Evolutionary conservation across 2,888 invertebrate species (phyloP), one percentile per base, ranked within the genome.

Genomic region (Hirtodrosophila duncani): DNA sequence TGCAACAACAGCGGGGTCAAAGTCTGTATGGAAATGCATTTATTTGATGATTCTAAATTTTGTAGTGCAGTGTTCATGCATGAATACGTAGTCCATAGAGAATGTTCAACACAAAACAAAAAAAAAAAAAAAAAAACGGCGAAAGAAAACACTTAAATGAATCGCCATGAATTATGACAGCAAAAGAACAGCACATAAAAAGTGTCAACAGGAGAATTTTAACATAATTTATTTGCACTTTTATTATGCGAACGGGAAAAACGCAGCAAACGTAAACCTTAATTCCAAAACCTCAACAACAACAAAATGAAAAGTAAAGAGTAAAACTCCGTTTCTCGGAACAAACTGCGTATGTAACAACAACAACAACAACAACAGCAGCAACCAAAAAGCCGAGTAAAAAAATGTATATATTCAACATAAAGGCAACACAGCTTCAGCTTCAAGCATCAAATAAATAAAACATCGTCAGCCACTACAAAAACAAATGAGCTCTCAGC

Each of bases 191-290:
- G 45, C 13, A 16, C 34, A 44, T 21, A 41, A 46, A 52, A 43
- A 45, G 29, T 63, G 59, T 55, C 65, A 55, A 59, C 63, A 29
- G 62, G 58, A 44, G 62, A 58, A 65, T 53, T 51, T 49, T 39
- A 43, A 61, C 48, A 34, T 58, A 53, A 67, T 67, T 67, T 67
- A 61, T 67, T 39, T 63, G 46, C 50, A 58, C 36, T 66, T 66
- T 64, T 46, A 62, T 58, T 48, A 34, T 41, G 42, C n/a, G 9
- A 3, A 9, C 17, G 11, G 17, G 16, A 13, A 14, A 43, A 18
- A 9, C n/a, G 34, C n/a, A 9, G 33, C 39, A 10, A 13, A 9
- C 23, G 11, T 23, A 42, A 13, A 39, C 7, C 24, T 10, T 10
- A 10, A 26, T 26, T 27, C 14, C 33, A 41, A 42, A 11, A 42